These are phyloP conservation scores for Bombylius major DNA, from an alignment of 2,888 invertebrate species.

Conservation along the genomic window DNA sequence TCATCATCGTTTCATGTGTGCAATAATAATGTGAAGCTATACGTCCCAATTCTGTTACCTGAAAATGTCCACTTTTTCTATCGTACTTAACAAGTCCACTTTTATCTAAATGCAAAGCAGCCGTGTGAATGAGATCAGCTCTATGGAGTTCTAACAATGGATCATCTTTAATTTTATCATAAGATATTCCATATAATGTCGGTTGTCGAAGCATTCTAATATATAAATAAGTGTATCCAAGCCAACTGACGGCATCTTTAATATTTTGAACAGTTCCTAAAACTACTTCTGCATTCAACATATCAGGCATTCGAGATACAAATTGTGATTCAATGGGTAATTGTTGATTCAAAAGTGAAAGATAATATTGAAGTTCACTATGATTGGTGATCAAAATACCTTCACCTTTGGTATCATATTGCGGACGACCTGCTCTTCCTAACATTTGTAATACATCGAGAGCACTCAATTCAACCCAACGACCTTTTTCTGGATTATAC, in stretches of 20 bases:
- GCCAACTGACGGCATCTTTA: constrained; percentile 79
- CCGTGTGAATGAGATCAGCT: constrained; percentile 92
- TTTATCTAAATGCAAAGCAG: constrained; percentile 80
- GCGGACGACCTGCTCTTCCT: constrained; percentile 94
- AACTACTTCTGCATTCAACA: constrained; percentile 96
- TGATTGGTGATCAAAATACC: constrained; percentile 97
- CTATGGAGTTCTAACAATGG: constrained; percentile 74
- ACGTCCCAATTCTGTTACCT: constrained; percentile 88
- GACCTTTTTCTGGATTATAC: constrained; percentile 95
- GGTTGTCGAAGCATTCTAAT: constrained; percentile 89
- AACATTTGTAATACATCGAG: constrained; percentile 97
- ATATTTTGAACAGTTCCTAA: constrained; percentile 83
- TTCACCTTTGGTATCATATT: constrained; percentile 96
- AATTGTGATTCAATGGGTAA: constrained; percentile 96
- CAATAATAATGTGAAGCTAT: constrained; percentile 99
- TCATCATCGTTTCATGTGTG: constrained; percentile 91
- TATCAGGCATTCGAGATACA: constrained; percentile 83
- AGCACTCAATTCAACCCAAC: constrained; percentile 96
- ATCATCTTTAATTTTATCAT: constrained; percentile 70
- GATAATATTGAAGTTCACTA: constrained; percentile 94
- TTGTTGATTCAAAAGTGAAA: constrained; percentile 95
- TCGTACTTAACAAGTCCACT: constrained; percentile 94
- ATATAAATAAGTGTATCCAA: constrained; percentile 94
- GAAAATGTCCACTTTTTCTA: constrained; percentile 75
- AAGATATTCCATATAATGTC: constrained; percentile 74